Evolutionary conservation across 2,113 vertebrate species (phyloP).

Genomic region (Coregonus clupeaformis): DNA sequence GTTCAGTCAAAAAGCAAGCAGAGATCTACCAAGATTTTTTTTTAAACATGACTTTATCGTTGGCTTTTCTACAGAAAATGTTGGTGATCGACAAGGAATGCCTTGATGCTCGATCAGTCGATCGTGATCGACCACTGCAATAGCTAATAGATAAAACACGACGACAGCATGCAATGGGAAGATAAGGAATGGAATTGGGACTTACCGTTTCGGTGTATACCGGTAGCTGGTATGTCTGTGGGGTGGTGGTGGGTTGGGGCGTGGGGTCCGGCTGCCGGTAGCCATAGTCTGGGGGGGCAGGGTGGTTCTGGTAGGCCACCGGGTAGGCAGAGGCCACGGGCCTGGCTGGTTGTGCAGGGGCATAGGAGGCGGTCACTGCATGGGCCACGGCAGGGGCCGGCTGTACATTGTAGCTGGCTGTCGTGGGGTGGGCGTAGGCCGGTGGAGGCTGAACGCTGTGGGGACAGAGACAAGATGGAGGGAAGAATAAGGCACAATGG

Average conservation of each 20-base stretch:
- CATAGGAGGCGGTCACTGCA: constrained; percentile 65
- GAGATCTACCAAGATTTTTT: too few relatives aligned
- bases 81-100: too few relatives aligned
- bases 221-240: constrained; percentile 69
- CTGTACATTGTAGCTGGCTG: constrained; percentile 65
- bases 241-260: constrained; percentile 61
- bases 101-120: too few relatives aligned
- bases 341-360: constrained; percentile 56
- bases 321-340: constrained; percentile 62
- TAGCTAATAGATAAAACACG: too few relatives aligned
- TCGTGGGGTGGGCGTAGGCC: constrained; percentile 68
- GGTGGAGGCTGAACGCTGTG: constrained; percentile 68
- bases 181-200: constrained; percentile 39
- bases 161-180: constrained; percentile 8
- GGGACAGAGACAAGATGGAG: not conserved
- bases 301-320: constrained; percentile 58
- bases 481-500: not conserved
- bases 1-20: too few relatives aligned
- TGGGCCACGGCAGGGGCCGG: constrained; percentile 61
- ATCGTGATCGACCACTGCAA: too few relatives aligned
- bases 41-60: too few relatives aligned
- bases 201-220: constrained; percentile 73
- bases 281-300: constrained; percentile 67
- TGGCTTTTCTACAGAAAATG: too few relatives aligned
- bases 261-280: constrained; percentile 61